Percentiles rank a stretch among this genome's conserved stretches.
phyloP scores from a whole-genome alignment of 2,113 vertebrate genomes.

The Sitta europaea region DNA sequence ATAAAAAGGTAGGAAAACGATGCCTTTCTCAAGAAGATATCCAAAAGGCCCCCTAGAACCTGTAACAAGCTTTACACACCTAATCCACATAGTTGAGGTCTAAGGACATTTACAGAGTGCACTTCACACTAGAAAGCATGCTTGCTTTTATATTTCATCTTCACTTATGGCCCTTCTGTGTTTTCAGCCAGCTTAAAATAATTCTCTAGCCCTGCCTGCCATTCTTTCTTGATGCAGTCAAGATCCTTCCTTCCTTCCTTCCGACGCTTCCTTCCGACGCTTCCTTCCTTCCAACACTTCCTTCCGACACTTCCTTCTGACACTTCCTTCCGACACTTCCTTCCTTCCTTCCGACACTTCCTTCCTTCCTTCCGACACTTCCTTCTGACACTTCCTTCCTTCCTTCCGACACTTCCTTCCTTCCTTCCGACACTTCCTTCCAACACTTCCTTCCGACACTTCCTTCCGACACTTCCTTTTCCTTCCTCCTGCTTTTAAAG shows the following conservation, averaged over 20 bases:
- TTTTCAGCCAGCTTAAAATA: background rate
- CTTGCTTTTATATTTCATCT: background rate
- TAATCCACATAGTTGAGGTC: background rate
- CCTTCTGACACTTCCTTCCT: too few relatives aligned
- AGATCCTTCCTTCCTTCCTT: fast-evolving
- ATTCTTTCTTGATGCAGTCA: background rate
- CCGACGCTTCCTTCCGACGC: background rate
- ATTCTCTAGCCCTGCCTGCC: background rate
- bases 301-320: too few relatives aligned
- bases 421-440: background rate
- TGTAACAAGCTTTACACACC: background rate
- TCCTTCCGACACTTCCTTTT: background rate
- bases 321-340: background rate
- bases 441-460: background rate
- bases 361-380: background rate
- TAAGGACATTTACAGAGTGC: background rate
- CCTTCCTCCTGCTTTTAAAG: background rate
- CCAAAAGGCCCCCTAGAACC: background rate
- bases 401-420: too few relatives aligned
- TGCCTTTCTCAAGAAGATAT: background rate
- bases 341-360: too few relatives aligned
- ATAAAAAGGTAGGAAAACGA: background rate
- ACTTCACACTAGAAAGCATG: background rate
- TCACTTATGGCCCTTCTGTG: background rate
- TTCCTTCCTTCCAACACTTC: fast-evolving